A percentile compares a stretch with the other conserved stretches of the same genome.
Conservation (phyloP, 2,888 invertebrate genomes). For the Platycheirus albimanus region DNA sequence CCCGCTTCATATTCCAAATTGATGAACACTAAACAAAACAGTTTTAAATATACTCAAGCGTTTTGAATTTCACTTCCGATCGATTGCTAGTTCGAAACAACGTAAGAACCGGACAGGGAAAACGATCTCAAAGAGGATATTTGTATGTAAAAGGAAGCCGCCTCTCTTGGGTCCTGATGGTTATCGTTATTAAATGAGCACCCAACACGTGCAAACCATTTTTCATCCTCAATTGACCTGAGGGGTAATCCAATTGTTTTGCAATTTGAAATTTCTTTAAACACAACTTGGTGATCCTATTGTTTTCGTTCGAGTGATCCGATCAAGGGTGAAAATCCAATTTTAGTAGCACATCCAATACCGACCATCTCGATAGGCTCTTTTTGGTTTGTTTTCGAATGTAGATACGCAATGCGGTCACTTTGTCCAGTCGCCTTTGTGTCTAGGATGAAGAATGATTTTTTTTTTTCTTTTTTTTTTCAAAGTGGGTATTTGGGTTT, state of each 20-base stretch:
- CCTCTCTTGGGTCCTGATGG: conserved; percentile 6
- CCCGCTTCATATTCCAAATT: conserved; percentile 2
- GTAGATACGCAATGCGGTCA: conserved; percentile 49
- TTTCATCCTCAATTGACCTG: conserved; percentile 52
- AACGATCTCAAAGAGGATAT: neutral
- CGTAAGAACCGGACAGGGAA: neutral
- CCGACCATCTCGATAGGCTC: neutral
- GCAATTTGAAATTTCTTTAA: conserved; percentile 49
- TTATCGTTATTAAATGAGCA: conserved; percentile 42
- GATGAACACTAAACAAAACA: neutral
- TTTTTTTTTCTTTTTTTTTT: too few species aligned
- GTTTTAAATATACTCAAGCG: conserved; percentile 3
- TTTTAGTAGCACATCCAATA: conserved; percentile 2
- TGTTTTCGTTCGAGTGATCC: conserved; percentile 62
- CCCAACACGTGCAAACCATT: conserved; percentile 57
- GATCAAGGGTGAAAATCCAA: conserved; percentile 56
- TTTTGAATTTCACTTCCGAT: conserved; percentile 58
- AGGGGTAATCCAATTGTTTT: conserved; percentile 63
- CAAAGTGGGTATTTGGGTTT: too few species aligned
- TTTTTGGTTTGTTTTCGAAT: conserved; percentile 10
- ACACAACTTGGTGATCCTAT: conserved; percentile 51
- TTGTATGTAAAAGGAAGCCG: conserved; percentile 42
- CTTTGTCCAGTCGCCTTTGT: conserved; percentile 27
- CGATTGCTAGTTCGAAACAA: neutral
- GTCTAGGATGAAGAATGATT: neutral